Evolutionary conservation across 1,140 invertebrate species (phyloP).

Genomic region (Cotesia vestalis): DNA sequence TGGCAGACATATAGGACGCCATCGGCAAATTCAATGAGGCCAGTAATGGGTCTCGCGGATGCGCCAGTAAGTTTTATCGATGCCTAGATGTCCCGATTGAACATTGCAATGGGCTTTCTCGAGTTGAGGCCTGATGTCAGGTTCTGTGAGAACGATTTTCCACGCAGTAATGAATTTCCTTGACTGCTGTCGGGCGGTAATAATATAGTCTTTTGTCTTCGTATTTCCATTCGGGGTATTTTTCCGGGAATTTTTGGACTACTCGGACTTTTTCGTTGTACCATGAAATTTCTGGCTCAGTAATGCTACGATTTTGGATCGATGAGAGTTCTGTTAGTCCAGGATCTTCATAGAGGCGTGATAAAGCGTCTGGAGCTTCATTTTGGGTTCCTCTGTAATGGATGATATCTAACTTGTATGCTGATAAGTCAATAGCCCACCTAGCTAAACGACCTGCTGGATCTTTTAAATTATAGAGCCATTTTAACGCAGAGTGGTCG

Average conservation of each 20-base stretch:
- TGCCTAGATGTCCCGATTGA: background rate
- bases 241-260: too few species aligned
- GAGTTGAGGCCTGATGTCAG: background rate
- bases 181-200: background rate
- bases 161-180: background rate
- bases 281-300: too few species aligned
- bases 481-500: background rate
- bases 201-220: background rate
- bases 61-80: background rate
- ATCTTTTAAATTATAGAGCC: background rate
- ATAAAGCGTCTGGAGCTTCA: background rate
- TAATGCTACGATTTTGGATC: too few species aligned
- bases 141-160: background rate
- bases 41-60: too few species aligned
- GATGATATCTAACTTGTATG: background rate
- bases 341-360: too few species aligned
- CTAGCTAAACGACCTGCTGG: background rate
- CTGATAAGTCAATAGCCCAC: background rate
- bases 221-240: too few species aligned
- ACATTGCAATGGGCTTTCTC: background rate
- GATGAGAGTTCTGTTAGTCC: too few species aligned
- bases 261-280: too few species aligned
- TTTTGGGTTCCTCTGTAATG: background rate
- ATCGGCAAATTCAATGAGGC: too few species aligned
- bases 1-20: too few species aligned